A percentile compares a stretch with the other conserved stretches of the same genome.
phyloP scores from a whole-genome alignment of 2,797 vertebrate genomes.

The Eurystomus glaucurus region DNA sequence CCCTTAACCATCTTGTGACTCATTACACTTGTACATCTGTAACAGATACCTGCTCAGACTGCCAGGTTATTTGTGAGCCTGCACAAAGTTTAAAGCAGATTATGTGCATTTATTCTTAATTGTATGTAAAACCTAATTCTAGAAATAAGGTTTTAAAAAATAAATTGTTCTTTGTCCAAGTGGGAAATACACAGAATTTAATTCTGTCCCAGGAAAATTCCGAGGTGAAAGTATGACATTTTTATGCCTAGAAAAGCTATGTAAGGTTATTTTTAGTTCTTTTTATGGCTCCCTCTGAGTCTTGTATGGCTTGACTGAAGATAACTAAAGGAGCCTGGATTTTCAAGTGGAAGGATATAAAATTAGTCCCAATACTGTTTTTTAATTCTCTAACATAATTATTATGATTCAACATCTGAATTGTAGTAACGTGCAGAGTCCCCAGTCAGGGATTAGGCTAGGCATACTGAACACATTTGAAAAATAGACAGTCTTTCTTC shows the following conservation, averaged over 20 bases:
- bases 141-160: neutral
- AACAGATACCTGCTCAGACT: neutral
- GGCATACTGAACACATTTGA: neutral
- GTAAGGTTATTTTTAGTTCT: constrained; percentile 56
- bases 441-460: neutral
- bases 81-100: neutral
- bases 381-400: constrained; percentile 71
- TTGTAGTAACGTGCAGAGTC: constrained; percentile 23
- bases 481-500: neutral
- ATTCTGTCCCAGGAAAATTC: constrained; percentile 17
- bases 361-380: constrained; percentile 67
- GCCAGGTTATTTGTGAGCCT: neutral
- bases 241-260: constrained; percentile 32
- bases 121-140: neutral
- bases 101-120: neutral
- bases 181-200: neutral
- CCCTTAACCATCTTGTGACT: neutral
- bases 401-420: constrained; percentile 60
- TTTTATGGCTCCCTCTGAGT: constrained; percentile 57
- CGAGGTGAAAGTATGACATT: constrained; percentile 31
- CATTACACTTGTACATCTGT: rapidly evolving
- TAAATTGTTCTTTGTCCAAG: neutral
- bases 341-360: constrained; percentile 44
- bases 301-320: constrained; percentile 52
- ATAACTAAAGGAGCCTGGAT: constrained; percentile 26